phyloP scores from a whole-genome alignment of 2,888 invertebrate genomes.

The Sinelater perroti region DNA sequence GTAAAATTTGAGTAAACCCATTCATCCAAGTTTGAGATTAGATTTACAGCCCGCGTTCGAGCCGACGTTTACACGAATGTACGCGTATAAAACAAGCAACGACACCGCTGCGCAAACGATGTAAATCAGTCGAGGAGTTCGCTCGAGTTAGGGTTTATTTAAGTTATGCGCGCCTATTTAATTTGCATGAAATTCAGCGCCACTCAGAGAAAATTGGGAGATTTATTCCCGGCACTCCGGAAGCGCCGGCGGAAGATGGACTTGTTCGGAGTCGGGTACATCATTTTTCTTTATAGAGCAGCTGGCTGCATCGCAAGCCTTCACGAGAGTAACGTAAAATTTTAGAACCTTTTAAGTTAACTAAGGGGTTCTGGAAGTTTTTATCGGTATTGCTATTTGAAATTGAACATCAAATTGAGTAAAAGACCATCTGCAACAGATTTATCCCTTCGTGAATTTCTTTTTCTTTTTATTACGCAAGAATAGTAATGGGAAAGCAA shows the following conservation, averaged over 20 bases:
- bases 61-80: conserved; percentile 16
- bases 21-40: conserved; percentile 13
- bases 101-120: conserved; percentile 12
- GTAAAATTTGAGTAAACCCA: too few relatives aligned
- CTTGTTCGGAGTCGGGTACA: neutral
- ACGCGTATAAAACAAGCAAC: conserved; percentile 14
- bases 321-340: too few relatives aligned
- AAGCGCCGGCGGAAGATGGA: neutral
- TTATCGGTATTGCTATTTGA: too few relatives aligned
- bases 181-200: conserved; percentile 28
- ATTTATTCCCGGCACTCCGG: conserved; percentile 14
- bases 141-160: conserved; percentile 14
- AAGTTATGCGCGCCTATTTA: conserved; percentile 25
- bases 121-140: conserved; percentile 21
- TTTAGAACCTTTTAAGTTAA: too few relatives aligned
- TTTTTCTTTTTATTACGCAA: too few relatives aligned
- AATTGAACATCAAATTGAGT: too few relatives aligned
- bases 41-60: conserved; percentile 5
- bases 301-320: too few relatives aligned
- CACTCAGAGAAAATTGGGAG: conserved; percentile 29
- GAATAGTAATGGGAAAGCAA: too few relatives aligned
- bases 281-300: too few relatives aligned
- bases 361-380: too few relatives aligned
- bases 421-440: too few relatives aligned
- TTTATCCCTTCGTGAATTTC: too few relatives aligned